phyloP scores from a whole-genome alignment of 2,797 vertebrate species.

The Tachyglossus aculeatus region DNA sequence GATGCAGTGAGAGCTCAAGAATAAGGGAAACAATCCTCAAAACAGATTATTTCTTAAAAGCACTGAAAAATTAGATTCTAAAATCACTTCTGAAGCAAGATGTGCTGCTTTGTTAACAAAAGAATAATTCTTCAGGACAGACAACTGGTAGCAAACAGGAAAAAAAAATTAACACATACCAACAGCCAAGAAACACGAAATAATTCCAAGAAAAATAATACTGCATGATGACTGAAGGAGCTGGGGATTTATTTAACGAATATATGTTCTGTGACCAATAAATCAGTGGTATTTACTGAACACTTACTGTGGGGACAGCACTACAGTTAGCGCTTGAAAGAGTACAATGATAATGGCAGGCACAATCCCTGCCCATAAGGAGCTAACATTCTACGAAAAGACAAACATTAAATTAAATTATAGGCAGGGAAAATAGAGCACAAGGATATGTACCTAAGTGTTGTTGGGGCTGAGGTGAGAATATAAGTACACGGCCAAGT shows the following conservation, averaged over 20 bases:
- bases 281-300: no score
- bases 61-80: not conserved
- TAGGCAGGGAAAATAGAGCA: no score
- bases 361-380: no score
- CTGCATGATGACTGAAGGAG: not conserved
- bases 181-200: conserved; percentile 1
- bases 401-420: no score
- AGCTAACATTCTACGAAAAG: no score
- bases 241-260: not conserved
- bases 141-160: not conserved
- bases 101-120: conserved; percentile 15
- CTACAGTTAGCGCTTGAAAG: no score
- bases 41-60: not conserved
- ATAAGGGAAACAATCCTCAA: not conserved
- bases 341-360: no score
- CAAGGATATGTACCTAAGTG: no score
- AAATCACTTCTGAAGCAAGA: conserved; percentile 21
- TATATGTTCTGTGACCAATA: not conserved
- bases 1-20: not conserved
- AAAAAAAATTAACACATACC: not conserved
- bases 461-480: no score
- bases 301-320: no score
- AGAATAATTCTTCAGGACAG: conserved; percentile 1
- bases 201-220: not conserved
- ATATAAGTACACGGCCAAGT: no score